Evolutionary conservation across 1,140 invertebrate genomes (phyloP).

Genomic region (Teleogryllus occipitalis): DNA sequence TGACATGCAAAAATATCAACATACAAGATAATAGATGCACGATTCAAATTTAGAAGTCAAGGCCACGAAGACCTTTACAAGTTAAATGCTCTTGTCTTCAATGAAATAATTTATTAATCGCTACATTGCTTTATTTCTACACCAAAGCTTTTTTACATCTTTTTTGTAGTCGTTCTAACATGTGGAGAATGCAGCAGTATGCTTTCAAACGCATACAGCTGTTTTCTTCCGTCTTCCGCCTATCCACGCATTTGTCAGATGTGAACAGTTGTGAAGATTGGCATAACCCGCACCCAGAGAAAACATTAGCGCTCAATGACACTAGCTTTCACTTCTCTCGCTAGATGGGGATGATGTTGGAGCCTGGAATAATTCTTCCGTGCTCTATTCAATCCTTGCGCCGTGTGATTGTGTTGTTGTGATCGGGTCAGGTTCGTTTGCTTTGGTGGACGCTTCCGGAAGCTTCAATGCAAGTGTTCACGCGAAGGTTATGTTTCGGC

Average conservation of each 20-base stretch:
- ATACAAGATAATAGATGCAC: neutral
- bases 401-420: too few relatives aligned
- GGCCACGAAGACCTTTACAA: neutral
- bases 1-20: neutral
- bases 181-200: neutral
- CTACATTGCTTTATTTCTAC: neutral
- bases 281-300: too few relatives aligned
- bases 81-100: neutral
- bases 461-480: too few relatives aligned
- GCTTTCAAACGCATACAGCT: neutral
- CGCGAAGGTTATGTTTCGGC: too few relatives aligned
- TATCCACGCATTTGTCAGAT: neutral
- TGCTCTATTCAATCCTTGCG: too few relatives aligned
- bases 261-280: too few relatives aligned
- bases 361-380: too few relatives aligned
- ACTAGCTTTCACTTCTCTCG: too few relatives aligned
- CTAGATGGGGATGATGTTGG: too few relatives aligned
- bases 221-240: neutral
- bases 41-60: conserved; percentile 5
- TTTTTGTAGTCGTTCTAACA: neutral
- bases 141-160: neutral
- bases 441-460: too few relatives aligned
- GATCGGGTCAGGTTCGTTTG: too few relatives aligned
- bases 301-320: too few relatives aligned
- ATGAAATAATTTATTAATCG: neutral